These are phyloP conservation scores for Vanacampus margaritifer DNA, from an alignment of 2,113 vertebrate species.

Conservation along the genomic window DNA sequence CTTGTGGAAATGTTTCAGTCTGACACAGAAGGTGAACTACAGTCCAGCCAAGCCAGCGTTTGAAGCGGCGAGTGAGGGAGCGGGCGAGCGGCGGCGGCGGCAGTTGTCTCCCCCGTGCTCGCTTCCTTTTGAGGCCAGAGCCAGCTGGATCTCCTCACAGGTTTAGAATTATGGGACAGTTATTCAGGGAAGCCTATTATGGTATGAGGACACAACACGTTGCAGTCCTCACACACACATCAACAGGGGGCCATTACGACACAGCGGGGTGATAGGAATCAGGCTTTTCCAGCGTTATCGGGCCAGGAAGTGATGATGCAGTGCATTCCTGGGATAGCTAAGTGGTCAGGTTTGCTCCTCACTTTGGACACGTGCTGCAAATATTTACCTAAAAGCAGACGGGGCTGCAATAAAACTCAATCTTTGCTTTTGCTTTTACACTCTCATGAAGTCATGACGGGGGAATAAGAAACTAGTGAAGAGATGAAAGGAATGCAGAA, in stretches of 20 bases:
- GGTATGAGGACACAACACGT: slow-evolving; percentile 62
- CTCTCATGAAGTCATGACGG: slow-evolving; percentile 54
- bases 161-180: slow-evolving; percentile 62
- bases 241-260: slow-evolving; percentile 44
- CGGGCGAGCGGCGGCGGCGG: slow-evolving; percentile 42
- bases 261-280: slow-evolving; percentile 62
- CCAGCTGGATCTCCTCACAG: slow-evolving; percentile 53
- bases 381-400: slow-evolving; percentile 52
- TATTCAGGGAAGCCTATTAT: slow-evolving; percentile 65
- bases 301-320: slow-evolving; percentile 59
- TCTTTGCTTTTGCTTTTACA: slow-evolving; percentile 25
- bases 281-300: slow-evolving; percentile 56
- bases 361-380: slow-evolving; percentile 39
- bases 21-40: slow-evolving; percentile 53
- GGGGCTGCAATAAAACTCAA: slow-evolving; percentile 49
- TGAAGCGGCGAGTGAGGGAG: slow-evolving; percentile 22
- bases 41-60: slow-evolving; percentile 34
- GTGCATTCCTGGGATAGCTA: slow-evolving; percentile 61
- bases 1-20: slow-evolving; percentile 64
- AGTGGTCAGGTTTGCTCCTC: slow-evolving; percentile 62
- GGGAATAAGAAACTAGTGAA: slow-evolving; percentile 45
- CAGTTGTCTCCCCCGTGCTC: slow-evolving; percentile 28
- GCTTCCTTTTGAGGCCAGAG: slow-evolving; percentile 60
- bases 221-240: slow-evolving; percentile 30
- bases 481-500: slow-evolving; percentile 52